Conservation (phyloP, 2,888 invertebrate species). For the Cyclophora punctaria region DNA sequence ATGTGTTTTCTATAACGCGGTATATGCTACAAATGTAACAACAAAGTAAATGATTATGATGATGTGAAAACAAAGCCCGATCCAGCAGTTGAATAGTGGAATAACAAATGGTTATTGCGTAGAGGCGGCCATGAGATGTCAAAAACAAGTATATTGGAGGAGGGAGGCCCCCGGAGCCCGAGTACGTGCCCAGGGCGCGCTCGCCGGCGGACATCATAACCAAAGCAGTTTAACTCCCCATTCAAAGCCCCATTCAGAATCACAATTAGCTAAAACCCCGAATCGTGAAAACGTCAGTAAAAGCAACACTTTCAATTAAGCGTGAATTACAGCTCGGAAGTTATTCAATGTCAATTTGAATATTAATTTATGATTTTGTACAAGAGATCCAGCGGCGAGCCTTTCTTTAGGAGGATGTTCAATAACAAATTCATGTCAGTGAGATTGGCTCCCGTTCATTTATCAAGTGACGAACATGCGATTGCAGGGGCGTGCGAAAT, state of each 20-base stretch:
- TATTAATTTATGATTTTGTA: slow-evolving; percentile 30
- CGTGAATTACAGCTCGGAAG: slow-evolving; percentile 26
- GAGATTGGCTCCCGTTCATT: slow-evolving; percentile 19
- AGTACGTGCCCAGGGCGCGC: slow-evolving; percentile 47
- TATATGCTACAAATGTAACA: background rate
- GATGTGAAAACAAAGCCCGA: background rate
- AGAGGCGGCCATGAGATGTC: slow-evolving; percentile 47
- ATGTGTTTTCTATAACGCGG: no score
- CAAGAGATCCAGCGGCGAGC: slow-evolving; percentile 19
- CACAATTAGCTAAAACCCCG: slow-evolving; percentile 44
- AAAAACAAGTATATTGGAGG: slow-evolving; percentile 56
- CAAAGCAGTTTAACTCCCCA: slow-evolving; percentile 51
- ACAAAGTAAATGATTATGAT: slow-evolving; percentile 7
- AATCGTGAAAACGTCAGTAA: slow-evolving; percentile 37
- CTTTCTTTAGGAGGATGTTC: slow-evolving; percentile 10
- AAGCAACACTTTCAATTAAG: slow-evolving; percentile 19
- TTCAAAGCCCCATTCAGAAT: slow-evolving; percentile 55
- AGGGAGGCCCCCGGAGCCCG: slow-evolving; percentile 46
- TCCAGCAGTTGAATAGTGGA: slow-evolving; percentile 13
- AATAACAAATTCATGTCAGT: slow-evolving; percentile 20
- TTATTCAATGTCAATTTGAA: slow-evolving; percentile 29
- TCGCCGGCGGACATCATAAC: slow-evolving; percentile 43
- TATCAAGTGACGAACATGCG: slow-evolving; percentile 14
- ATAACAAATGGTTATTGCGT: slow-evolving; percentile 21
- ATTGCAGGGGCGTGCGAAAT: slow-evolving; percentile 6